Evolutionary conservation across 2,113 vertebrate genomes (phyloP).

Genomic region (Forbesichthys agassizii): DNA sequence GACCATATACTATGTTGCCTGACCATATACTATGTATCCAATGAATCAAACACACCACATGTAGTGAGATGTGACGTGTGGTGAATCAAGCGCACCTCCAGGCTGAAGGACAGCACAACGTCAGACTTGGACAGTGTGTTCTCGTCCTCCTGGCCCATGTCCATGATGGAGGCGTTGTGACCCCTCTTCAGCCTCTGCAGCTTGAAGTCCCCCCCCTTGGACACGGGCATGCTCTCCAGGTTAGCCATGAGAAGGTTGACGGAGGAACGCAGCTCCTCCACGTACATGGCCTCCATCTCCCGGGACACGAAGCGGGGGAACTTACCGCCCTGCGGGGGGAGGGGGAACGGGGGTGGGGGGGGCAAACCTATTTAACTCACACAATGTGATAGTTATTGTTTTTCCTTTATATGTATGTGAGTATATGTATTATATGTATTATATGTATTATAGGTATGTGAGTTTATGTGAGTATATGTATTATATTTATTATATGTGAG

Average conservation of each 20-base stretch:
- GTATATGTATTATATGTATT: too few species aligned
- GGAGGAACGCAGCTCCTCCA: slow-evolving; percentile 95
- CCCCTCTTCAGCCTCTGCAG: slow-evolving; percentile 97
- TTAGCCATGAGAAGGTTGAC: slow-evolving; percentile 99
- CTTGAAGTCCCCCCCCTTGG: slow-evolving; percentile 98
- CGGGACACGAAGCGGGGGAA: slow-evolving; percentile 94
- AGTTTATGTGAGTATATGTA: too few species aligned
- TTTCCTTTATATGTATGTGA: too few species aligned
- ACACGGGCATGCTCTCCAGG: slow-evolving; percentile 98
- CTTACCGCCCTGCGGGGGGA: slow-evolving; percentile 81
- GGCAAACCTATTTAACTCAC: too few species aligned
- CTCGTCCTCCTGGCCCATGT: slow-evolving; percentile 99
- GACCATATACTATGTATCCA: too few species aligned
- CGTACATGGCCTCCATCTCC: slow-evolving; percentile 98
- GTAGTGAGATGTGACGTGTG: too few species aligned
- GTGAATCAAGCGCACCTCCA: slow-evolving; percentile 81
- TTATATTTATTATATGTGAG: too few species aligned
- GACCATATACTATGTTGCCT: too few species aligned
- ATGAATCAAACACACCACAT: not conserved
- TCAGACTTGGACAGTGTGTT: slow-evolving; percentile 98
- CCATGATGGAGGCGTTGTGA: slow-evolving; percentile 97
- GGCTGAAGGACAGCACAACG: slow-evolving; percentile 92
- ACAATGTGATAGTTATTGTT: too few species aligned
- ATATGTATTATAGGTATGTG: too few species aligned
- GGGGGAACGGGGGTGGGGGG: not conserved